These are phyloP conservation scores for Physella acuta DNA, from an alignment of 1,140 invertebrate genomes.

Conservation along the genomic window DNA sequence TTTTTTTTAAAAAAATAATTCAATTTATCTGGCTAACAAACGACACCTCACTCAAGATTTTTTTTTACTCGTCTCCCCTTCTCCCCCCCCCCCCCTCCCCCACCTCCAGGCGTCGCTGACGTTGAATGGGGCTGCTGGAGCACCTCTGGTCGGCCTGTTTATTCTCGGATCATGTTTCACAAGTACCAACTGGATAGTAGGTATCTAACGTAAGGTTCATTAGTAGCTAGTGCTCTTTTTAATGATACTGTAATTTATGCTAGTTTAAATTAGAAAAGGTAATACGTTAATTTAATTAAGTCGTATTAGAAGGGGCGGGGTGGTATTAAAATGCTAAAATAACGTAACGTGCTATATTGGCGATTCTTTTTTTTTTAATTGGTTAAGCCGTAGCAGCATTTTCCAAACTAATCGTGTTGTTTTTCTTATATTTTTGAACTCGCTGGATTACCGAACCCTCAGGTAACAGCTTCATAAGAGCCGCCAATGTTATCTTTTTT, in stretches of 20 bases:
- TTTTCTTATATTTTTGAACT: too few relatives aligned
- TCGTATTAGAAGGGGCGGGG: background rate
- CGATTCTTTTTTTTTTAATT: background rate
- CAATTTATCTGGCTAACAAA: too few relatives aligned
- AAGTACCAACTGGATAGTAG: conserved; percentile 45
- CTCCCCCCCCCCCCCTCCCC: too few relatives aligned
- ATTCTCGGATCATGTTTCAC: conserved; percentile 45
- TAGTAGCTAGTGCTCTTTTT: background rate
- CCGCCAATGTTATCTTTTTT: too few relatives aligned
- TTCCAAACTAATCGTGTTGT: too few relatives aligned
- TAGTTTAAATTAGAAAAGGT: background rate
- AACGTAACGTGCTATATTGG: background rate
- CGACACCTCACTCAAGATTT: too few relatives aligned
- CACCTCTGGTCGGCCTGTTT: conserved; percentile 47
- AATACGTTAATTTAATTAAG: background rate
- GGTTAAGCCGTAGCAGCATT: background rate
- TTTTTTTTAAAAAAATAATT: too few relatives aligned
- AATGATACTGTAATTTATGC: too few relatives aligned
- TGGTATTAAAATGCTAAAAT: background rate
- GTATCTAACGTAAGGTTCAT: conserved; percentile 8
- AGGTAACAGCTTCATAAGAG: too few relatives aligned
- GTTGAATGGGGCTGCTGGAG: conserved; percentile 44
- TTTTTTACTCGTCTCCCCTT: too few relatives aligned
- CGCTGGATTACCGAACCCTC: too few relatives aligned
- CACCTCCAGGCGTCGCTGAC: conserved; percentile 42